Percentiles rank a stretch among this genome's conserved stretches.
phyloP scores from a whole-genome alignment of 2,113 vertebrate genomes.

The Parus major region DNA sequence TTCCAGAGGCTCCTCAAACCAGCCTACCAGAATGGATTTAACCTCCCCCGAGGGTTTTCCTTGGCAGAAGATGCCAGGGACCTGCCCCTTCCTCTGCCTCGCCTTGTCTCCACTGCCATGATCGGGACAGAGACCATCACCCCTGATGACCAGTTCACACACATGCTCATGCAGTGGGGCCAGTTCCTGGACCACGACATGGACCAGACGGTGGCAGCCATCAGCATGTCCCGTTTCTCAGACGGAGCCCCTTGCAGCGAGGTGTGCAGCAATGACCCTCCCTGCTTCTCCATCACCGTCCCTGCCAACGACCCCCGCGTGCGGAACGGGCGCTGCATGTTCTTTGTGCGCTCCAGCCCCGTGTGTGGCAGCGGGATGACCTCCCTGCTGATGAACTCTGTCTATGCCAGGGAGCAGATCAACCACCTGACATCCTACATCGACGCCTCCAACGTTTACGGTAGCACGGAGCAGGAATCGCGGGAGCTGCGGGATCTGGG shows the following conservation, averaged over 20 bases:
- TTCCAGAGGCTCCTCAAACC: conserved; percentile 77
- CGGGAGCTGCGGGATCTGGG: conserved; percentile 60
- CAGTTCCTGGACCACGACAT: conserved; percentile 77
- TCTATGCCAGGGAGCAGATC: conserved; percentile 75
- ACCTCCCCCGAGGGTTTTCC: conserved; percentile 69
- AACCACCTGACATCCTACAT: conserved; percentile 76
- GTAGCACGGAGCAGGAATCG: conserved; percentile 71
- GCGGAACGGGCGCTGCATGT: conserved; percentile 72
- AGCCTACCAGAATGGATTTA: conserved; percentile 74
- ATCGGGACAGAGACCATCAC: conserved; percentile 71
- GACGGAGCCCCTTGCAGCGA: conserved; percentile 67
- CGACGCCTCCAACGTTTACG: conserved; percentile 72
- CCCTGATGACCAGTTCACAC: conserved; percentile 66
- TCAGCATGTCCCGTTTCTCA: conserved; percentile 76
- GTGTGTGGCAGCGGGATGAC: conserved; percentile 76
- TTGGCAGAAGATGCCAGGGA: conserved; percentile 45
- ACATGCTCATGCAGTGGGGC: conserved; percentile 80
- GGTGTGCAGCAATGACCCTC: conserved; percentile 71
- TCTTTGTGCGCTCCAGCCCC: conserved; percentile 73
- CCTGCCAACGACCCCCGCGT: conserved; percentile 70
- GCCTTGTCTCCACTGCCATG: conserved; percentile 71
- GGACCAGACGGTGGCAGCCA: conserved; percentile 75
- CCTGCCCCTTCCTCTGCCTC: conserved; percentile 72
- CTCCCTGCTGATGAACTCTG: conserved; percentile 74
- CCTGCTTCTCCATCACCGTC: conserved; percentile 72